Conservation (phyloP, 2,888 invertebrate species). For the Baccha elongata region DNA sequence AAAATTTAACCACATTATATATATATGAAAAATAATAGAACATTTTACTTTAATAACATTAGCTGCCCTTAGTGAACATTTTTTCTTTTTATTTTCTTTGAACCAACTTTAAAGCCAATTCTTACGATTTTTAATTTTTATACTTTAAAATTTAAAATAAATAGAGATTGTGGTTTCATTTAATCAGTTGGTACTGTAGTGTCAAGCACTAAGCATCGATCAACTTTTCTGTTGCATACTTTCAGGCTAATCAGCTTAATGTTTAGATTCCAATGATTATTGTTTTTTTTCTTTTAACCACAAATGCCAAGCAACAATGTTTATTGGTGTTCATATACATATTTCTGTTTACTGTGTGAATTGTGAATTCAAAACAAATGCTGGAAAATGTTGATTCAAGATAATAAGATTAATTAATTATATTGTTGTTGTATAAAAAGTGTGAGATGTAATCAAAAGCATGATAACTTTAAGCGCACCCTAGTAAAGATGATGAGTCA, state of each 20-base stretch:
- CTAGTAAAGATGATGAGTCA: background rate
- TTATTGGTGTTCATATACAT: background rate
- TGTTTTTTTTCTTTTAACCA: background rate
- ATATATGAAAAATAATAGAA: too few species aligned
- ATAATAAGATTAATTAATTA: background rate
- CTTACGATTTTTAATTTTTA: too few species aligned
- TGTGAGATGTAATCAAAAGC: conserved; percentile 8
- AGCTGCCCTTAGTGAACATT: too few species aligned
- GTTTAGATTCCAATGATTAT: background rate
- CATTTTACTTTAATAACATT: too few species aligned
- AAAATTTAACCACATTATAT: too few species aligned
- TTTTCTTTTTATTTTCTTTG: too few species aligned
- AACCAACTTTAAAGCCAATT: too few species aligned
- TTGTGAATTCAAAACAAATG: background rate
- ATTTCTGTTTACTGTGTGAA: background rate
- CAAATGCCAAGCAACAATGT: background rate
- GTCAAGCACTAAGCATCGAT: background rate
- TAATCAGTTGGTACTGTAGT: too few species aligned
- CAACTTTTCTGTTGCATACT: background rate
- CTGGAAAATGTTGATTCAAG: background rate
- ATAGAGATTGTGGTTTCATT: too few species aligned
- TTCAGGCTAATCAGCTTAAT: background rate
- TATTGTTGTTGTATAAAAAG: background rate
- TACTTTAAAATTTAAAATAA: too few species aligned
- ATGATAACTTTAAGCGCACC: background rate